Conservation (phyloP, 2,797 vertebrate genomes). For the Platyrinchus mystaceus region DNA sequence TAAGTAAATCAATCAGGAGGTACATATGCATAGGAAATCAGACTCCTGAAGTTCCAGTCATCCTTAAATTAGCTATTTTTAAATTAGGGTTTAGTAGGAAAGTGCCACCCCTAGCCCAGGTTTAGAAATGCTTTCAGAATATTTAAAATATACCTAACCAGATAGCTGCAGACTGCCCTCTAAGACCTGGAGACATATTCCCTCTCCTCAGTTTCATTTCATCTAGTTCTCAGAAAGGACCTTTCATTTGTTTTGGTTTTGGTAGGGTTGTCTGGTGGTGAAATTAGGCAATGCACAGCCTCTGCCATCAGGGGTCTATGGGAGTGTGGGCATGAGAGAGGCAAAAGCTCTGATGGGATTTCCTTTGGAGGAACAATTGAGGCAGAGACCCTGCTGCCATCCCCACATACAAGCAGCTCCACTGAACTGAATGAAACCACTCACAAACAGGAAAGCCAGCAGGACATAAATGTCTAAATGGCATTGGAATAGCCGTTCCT, state of each 20-base stretch:
- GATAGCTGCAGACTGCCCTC: background rate
- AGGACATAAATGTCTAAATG: fast-evolving
- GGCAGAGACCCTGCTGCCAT: background rate
- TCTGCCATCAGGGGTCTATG: background rate
- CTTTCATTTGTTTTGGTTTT: background rate
- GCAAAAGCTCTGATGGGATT: background rate
- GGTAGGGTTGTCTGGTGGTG: background rate
- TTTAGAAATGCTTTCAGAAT: background rate
- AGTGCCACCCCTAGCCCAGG: background rate
- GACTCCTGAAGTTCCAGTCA: background rate
- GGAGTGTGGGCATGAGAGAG: fast-evolving
- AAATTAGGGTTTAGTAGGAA: background rate
- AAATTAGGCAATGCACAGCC: background rate
- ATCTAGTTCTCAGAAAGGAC: background rate
- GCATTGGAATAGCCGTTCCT: background rate
- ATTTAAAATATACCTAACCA: background rate
- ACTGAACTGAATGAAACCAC: background rate
- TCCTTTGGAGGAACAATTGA: background rate
- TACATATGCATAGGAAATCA: background rate
- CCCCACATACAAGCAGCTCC: background rate
- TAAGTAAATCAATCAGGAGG: background rate
- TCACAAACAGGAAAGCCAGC: background rate
- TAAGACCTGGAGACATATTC: background rate
- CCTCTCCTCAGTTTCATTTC: background rate
- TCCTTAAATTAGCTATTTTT: background rate